A percentile compares a stretch with the other conserved stretches of the same genome.
Conservation (phyloP, 2,888 invertebrate genomes). For the Himalopsyche anomala region DNA sequence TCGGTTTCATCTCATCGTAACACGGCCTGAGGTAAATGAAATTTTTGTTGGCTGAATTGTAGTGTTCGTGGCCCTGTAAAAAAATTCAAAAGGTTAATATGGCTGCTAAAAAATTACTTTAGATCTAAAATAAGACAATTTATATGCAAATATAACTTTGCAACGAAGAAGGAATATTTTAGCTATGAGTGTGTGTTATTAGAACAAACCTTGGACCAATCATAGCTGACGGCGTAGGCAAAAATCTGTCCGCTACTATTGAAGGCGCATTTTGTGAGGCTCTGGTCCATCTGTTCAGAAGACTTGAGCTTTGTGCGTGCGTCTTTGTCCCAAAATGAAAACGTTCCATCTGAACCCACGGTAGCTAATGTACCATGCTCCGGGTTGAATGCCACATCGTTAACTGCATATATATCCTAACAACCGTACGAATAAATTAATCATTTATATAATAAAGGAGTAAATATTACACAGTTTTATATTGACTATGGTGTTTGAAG, state of each 20-base stretch:
- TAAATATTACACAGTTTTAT: too few relatives aligned
- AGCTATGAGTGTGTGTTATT: too few relatives aligned
- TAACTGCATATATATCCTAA: constrained; percentile 87
- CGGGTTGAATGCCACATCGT: constrained; percentile 98
- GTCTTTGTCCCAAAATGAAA: constrained; percentile 99
- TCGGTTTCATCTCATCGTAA: constrained; percentile 96
- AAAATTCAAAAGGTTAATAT: constrained; percentile 66
- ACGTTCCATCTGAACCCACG: constrained; percentile 97
- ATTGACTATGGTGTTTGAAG: too few relatives aligned
- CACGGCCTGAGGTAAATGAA: constrained; percentile 96
- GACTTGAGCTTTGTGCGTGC: constrained; percentile 98
- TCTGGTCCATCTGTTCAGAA: constrained; percentile 95
- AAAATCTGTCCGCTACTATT: constrained; percentile 98
- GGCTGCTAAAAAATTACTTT: too few relatives aligned
- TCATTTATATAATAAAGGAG: too few relatives aligned
- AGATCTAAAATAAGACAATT: too few relatives aligned
- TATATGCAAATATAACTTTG: too few relatives aligned
- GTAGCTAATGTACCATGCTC: constrained; percentile 97
- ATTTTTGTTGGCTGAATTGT: constrained; percentile 95
- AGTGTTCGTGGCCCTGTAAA: constrained; percentile 92
- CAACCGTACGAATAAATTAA: too few relatives aligned
- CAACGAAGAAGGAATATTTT: too few relatives aligned
- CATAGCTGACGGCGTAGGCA: constrained; percentile 98
- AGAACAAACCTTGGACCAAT: constrained; percentile 93
- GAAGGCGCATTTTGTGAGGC: constrained; percentile 94